These are phyloP conservation scores for Neopelma chrysocephalum DNA, from an alignment of 2,797 vertebrate genomes.

Conservation along the genomic window DNA sequence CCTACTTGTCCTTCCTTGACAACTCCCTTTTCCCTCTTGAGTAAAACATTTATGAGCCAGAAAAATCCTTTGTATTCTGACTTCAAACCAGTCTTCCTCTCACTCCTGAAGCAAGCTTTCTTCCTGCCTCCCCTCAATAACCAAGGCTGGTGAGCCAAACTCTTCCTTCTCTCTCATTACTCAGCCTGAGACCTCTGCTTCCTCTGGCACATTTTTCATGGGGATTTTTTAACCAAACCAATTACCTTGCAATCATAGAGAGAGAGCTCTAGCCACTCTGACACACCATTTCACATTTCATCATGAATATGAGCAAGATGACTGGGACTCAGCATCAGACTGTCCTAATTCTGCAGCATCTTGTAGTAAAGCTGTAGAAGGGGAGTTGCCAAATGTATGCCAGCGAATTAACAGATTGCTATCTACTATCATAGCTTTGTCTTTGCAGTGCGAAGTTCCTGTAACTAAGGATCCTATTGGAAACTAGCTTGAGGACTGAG, in stretches of 20 bases:
- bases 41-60: neutral
- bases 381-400: neutral
- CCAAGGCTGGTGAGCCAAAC: neutral
- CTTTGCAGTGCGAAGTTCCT: neutral
- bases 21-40: neutral
- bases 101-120: neutral
- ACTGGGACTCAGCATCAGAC: neutral
- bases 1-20: neutral
- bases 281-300: neutral
- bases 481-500: neutral
- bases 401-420: neutral
- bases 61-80: neutral
- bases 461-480: neutral
- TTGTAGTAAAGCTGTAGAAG: neutral
- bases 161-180: neutral
- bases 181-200: neutral
- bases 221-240: neutral
- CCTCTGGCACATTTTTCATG: neutral
- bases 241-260: neutral
- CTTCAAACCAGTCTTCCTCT: neutral
- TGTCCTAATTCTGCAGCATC: neutral
- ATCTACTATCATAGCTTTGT: neutral
- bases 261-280: neutral
- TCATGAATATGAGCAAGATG: neutral
- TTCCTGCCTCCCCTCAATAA: neutral